phyloP scores from a whole-genome alignment of 2,113 vertebrate genomes.

The Pao palembangensis region DNA sequence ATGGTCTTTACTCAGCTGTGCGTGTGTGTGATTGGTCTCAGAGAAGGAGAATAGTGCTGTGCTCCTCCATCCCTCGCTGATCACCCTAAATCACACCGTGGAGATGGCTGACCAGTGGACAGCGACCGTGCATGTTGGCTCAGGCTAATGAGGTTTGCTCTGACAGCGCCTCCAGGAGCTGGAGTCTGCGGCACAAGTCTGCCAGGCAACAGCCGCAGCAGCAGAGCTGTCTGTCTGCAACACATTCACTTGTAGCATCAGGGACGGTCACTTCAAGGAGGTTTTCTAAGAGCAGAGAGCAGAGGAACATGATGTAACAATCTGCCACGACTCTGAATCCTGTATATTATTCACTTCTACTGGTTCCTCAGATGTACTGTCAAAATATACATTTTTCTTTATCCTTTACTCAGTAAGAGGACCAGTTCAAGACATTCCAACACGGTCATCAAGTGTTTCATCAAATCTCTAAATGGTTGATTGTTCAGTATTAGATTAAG shows the following conservation, averaged over 20 bases:
- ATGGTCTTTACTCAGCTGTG: slow-evolving; percentile 39
- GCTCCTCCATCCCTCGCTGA: slow-evolving; percentile 22
- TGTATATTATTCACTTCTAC: not conserved
- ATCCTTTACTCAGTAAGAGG: no score
- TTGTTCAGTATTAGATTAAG: not conserved
- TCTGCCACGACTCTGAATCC: not conserved
- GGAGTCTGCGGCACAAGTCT: slow-evolving; percentile 16
- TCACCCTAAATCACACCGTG: slow-evolving; percentile 29
- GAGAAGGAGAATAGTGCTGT: slow-evolving; percentile 22
- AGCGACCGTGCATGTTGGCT: slow-evolving; percentile 2
- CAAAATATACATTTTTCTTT: no score
- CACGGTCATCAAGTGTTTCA: no score
- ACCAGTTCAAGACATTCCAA: no score
- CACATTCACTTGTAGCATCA: not conserved
- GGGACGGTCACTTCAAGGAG: not conserved
- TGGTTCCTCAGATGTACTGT: no score
- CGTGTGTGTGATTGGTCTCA: slow-evolving; percentile 38
- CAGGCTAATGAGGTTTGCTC: slow-evolving; percentile 36
- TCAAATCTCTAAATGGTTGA: no score
- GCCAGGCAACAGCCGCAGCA: slow-evolving; percentile 20
- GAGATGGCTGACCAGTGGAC: slow-evolving; percentile 13
- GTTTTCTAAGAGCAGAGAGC: not conserved
- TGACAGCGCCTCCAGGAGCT: slow-evolving; percentile 5
- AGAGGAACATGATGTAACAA: no score
- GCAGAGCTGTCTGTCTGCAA: slow-evolving; percentile 14